Base-by-base conservation (phyloP, 2,888 invertebrate species). In the Euclidia mi region DNA sequence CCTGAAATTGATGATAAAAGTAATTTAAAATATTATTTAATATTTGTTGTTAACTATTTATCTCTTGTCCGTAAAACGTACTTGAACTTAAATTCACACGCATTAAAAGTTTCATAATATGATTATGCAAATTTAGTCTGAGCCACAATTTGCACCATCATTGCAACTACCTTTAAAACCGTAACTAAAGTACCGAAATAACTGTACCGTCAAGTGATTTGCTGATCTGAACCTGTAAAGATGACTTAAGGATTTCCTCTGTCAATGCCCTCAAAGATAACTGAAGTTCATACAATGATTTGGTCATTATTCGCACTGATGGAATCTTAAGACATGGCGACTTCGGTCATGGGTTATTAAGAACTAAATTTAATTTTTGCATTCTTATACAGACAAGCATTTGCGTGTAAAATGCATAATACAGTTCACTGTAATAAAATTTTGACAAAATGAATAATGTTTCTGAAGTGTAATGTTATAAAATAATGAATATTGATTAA, bases 241-340 rank as follows among this genome's bases (percentile, higher is more conserved):
- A 66, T 76, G 59, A 69, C 2, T 34, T 7, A 14, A 52, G 52
- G 18, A 51, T 56, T 67, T 53, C 60, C 53, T 58, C 60, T 59
- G 65, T 65, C 60, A 79, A 71, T 66, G 72, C 58, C 71, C 76
- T 67, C 49, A 28, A 32, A 53, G 43, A 64, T 57, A 61, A 56
- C 55, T 57, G 51, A 56, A 44, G 55, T 64, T 65, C 46, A 52
- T 51, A 50, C 65, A 64, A 59, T 58, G 32, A 31, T 49, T 15
- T 28, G 10, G 35, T 50, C 55, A 67, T 61, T 61, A 68, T 61
- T 57, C 41, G 45, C 31, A 43, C 35, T 56, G 32, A 51, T 61
- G 25, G 38, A 32, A 52, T 64, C 10, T 46, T 42, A 32, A 25
- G 7, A 25, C 20, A 52, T 18, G 28, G 14, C 40, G 32, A 37